Base-by-base conservation (phyloP, 2,797 vertebrate genomes). In the Karalla daura region DNA sequence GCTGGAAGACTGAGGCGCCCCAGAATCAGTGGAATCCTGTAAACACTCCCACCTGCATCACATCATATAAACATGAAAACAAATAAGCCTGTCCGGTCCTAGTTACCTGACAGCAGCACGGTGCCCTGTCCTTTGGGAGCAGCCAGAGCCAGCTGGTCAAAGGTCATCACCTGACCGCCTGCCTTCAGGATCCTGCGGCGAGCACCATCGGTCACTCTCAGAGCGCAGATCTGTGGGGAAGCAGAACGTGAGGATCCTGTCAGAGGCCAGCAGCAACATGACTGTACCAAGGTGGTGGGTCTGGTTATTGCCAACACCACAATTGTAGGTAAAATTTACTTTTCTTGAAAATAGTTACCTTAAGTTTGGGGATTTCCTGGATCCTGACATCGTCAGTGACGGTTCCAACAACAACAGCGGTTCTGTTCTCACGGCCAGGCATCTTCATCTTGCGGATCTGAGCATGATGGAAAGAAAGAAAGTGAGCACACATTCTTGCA, bases 391-490 rank as follows among this genome's bases (percentile, higher is more conserved):
- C 96, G 68, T 98, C 96, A 0, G 96, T 98, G 39, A 98, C 78
- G 0, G 95, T 95, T 73, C 96, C 96, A n/a, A 98, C 96, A 0
- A 97, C 94, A 61, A 98, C 96, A 2, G 96, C 96, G 0, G 93
- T 97, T 73, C 89, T 95, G 88, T 92, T 94, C 10, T 96, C 96
- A 60, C 95, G 94, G 7, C 96, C 95, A 3, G 92, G 53, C 72
- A 95, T 63, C 84, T 94, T 96, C 96, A 97, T 97, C 85, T 96
- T 97, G 39, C 95, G 93, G 66, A 98, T 96, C 96, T 98, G 65
- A 5, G 15, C 5, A 0, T 33, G 40, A 9, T 4, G 0, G 32
- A 43, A 35, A 15, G 1, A 62, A 27, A 69, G 3, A 54, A 58
- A 52, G 15, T 14, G 3, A 11, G 14, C 20, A 44, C 0, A 2